These are phyloP conservation scores for Clarias magur DNA, from an alignment of 2,113 vertebrate genomes.

Conservation along the genomic window DNA sequence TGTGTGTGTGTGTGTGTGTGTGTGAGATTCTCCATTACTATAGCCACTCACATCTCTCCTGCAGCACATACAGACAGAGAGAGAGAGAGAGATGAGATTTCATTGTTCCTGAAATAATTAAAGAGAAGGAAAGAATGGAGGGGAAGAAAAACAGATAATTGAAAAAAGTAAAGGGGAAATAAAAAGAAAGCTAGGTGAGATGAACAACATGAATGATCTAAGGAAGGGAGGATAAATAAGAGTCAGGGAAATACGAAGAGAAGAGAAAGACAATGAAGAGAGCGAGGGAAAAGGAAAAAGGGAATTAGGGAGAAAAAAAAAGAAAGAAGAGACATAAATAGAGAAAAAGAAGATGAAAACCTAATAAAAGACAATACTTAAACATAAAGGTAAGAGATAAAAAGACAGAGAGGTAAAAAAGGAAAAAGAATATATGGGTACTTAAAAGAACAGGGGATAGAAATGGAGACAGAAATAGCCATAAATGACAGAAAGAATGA, in stretches of 20 bases:
- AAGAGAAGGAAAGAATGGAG: not conserved
- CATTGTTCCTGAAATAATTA: not conserved
- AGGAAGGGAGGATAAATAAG: not conserved
- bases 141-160: not conserved
- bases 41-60: not conserved
- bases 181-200: not conserved
- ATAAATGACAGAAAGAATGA: not conserved
- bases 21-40: slow-evolving; percentile 31
- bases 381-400: not conserved
- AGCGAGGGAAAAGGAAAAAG: not conserved
- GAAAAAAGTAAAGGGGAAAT: not conserved
- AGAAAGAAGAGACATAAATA: not conserved
- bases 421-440: not conserved
- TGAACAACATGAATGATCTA: slow-evolving; percentile 4
- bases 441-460: not conserved
- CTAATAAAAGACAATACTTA: too few relatives aligned
- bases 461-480: not conserved
- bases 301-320: not conserved
- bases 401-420: not conserved
- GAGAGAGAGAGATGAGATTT: not conserved
- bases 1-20: not conserved
- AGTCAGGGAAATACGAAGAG: not conserved
- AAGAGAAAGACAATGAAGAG: slow-evolving; percentile 11
- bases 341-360: not conserved
- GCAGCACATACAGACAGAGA: not conserved